Base-by-base conservation (phyloP, 2,888 invertebrate genomes). In the Parnassius mnemosyne region DNA sequence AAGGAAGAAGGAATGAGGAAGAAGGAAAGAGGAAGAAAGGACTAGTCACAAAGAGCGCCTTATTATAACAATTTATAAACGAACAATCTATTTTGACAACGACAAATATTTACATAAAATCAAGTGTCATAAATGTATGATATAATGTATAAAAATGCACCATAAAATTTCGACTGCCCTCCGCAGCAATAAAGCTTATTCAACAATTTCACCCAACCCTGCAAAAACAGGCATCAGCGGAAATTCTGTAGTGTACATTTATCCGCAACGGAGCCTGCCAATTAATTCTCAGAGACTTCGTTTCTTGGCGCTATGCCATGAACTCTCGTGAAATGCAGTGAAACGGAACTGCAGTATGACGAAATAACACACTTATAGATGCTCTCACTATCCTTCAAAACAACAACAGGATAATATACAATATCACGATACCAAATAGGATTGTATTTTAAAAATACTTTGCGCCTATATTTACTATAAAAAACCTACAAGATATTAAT, bases 191-290 rank as follows among this genome's bases (percentile, higher is more conserved):
- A 46, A 12, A 46, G 46, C 46, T n/a, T 46, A 7, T 11, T 46
- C 46, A 7, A n/a, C 34, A 46, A 46, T 50, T 9, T 50, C 3
- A 16, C 13, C 20, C 3, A 53, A 10, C 42, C 10, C 10, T 51
- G 44, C 52, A 46, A 44, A 34, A 61, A 60, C 63, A 57, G 57
- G 62, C 66, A 68, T 64, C 65, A 64, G 60, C 57, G 67, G 65
- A 69, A 72, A 68, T 69, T 71, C 74, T 75, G 73, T 74, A 75
- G 71, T 72, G 67, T 62, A 67, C 70, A 66, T 72, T 78, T 72
- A 73, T 73, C 71, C 66, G 65, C 69, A 69, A 74, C 75, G 73
- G 74, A 75, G 71, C 71, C 68, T 69, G 70, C 74, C 75, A 80
- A 79, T 81, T 79, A 78, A 73, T 75, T 67, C 64, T 61, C 71